Evolutionary conservation across 2,113 vertebrate genomes (phyloP), one percentile per base, ranked within the genome.

Genomic region (Boulengerochromis microlepis): DNA sequence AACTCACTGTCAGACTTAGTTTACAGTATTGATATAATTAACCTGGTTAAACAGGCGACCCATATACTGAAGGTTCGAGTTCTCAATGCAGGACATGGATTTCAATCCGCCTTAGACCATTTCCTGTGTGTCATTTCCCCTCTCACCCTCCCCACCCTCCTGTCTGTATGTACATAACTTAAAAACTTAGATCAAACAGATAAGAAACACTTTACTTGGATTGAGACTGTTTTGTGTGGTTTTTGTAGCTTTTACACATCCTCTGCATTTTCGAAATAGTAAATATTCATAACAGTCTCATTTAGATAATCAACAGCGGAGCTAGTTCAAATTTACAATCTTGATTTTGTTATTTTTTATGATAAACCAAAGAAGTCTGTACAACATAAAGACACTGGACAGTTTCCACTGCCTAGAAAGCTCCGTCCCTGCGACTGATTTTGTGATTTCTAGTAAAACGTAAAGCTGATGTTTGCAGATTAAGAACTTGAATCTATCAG

Each of bases 221-320:
- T 2, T 16, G 2, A 29, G 4, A 59, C 24, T 8, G 7, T 57
- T 57, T 29, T 59, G 56, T 16, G 26, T 29, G 24, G 24, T 59
- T 59, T 29, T 16, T 5, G 8, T 59, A 29, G 24, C 24, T 59
- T 16, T 59, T 57, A 57, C 7, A 57, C 24, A 57, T 57, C 24
- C 0, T 29, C 24, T 59, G 1, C 56, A 59, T 59, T 16, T 29
- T 29, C 0, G 0, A 16, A 59, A 29, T 59, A 59, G 8, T 29
- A 29, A 29, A 0, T 59, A 16, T 59, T 59, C 56, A 59, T 29
- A 2, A 59, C 8, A 29, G 24, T 9, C 8, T 29, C 24, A 59
- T 29, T 29, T 59, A 59, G 56, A 29, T 16, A 29, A 29, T 16
- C 24, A 59, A 59, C 56, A 29, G 8, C 1, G 0, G 8, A 59